These are phyloP conservation scores for Drosophila formosana DNA, from an alignment of 2,888 invertebrate genomes.

Conservation along the genomic window DNA sequence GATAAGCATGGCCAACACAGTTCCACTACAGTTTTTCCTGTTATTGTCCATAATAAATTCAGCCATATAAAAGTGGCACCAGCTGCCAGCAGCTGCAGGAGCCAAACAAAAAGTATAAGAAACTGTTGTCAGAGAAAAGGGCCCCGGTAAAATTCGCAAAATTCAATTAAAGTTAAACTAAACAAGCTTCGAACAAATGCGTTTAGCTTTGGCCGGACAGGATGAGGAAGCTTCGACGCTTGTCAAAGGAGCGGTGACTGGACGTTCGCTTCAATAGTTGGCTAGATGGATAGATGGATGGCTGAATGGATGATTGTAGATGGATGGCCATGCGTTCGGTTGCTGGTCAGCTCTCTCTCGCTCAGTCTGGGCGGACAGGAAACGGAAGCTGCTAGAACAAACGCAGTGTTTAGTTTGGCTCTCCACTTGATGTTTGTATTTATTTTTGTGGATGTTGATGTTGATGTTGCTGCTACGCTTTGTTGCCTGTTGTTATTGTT, in stretches of 20 bases:
- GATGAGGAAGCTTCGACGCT: constrained; percentile 63
- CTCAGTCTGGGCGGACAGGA: constrained; percentile 69
- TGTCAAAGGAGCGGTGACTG: constrained; percentile 70
- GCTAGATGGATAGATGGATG: constrained; percentile 55
- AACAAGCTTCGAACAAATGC: constrained; percentile 81
- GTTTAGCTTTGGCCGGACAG: constrained; percentile 64
- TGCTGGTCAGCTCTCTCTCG: constrained; percentile 59
- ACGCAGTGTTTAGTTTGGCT: constrained; percentile 74
- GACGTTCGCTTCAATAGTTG: constrained; percentile 61
- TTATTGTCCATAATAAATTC: constrained; percentile 78
- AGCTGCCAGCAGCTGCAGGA: constrained; percentile 59
- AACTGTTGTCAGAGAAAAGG: constrained; percentile 47
- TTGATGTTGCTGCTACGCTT: constrained; percentile 60
- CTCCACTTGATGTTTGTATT: constrained; percentile 61
- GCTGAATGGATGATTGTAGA: constrained; percentile 58
- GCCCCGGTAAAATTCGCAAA: constrained; percentile 73
- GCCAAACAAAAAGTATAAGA: constrained; percentile 26
- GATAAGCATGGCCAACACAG: constrained; percentile 59
- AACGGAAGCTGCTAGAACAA: constrained; percentile 80
- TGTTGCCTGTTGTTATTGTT: constrained; percentile 66
- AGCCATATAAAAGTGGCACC: constrained; percentile 78
- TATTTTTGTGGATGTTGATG: constrained; percentile 55
- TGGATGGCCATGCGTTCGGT: constrained; percentile 64
- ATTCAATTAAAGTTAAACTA: constrained; percentile 82
- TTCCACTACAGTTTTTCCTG: constrained; percentile 60